These are phyloP conservation scores for Stegodyphus dumicola DNA, from an alignment of 1,140 invertebrate genomes.

Conservation along the genomic window DNA sequence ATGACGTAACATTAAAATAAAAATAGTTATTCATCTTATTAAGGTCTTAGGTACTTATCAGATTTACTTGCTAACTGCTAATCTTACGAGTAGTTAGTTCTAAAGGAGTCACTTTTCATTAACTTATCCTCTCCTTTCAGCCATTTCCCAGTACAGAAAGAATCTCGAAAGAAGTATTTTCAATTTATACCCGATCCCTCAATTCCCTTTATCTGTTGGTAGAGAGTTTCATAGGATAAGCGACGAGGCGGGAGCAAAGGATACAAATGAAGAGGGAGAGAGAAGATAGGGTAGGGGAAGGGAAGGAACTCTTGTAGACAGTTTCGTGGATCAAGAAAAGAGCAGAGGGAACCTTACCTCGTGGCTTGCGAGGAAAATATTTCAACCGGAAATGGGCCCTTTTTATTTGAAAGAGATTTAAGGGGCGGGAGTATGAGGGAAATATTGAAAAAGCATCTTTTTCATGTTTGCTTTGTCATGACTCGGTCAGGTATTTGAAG, in stretches of 20 bases:
- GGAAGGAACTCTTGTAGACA: slow-evolving; percentile 53
- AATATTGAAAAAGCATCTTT: neutral
- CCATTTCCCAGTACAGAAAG: too few species aligned
- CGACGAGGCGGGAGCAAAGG: slow-evolving; percentile 41
- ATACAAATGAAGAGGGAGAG: slow-evolving; percentile 30
- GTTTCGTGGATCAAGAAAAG: slow-evolving; percentile 39
- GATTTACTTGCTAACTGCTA: too few species aligned
- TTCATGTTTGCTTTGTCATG: too few species aligned
- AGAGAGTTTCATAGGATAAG: slow-evolving; percentile 35
- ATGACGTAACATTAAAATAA: too few species aligned
- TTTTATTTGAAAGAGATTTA: slow-evolving; percentile 21
- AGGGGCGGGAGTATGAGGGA: neutral
- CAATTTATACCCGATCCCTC: neutral
- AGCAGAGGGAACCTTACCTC: slow-evolving; percentile 8
- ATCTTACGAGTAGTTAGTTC: too few species aligned
- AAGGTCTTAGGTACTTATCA: too few species aligned
- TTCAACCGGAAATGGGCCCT: slow-evolving; percentile 51
- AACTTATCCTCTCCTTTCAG: too few species aligned
- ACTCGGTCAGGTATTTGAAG: too few species aligned
- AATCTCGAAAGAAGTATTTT: too few species aligned
- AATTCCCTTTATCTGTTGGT: slow-evolving; percentile 43
- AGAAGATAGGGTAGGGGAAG: slow-evolving; percentile 16
- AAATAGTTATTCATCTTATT: too few species aligned
- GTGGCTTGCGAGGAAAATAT: slow-evolving; percentile 48
- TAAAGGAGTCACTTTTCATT: too few species aligned